Evolutionary conservation across 2,113 vertebrate genomes (phyloP).

Genomic region (Ptilonorhynchus violaceus): DNA sequence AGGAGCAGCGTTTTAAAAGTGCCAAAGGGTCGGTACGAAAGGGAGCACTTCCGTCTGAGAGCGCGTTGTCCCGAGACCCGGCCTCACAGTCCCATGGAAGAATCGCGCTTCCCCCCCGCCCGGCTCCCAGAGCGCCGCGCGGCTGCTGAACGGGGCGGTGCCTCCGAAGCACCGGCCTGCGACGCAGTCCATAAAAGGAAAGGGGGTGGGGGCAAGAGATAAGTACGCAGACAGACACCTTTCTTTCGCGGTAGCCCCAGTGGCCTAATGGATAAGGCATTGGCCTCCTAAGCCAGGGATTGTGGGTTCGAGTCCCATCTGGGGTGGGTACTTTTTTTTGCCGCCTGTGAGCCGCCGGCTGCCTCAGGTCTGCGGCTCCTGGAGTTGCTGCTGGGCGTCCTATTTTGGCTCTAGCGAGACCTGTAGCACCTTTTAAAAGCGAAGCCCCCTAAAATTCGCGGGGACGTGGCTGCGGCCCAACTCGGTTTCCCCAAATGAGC

Average conservation of each 20-base stretch:
- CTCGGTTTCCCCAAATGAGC: fast-evolving
- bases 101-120: fast-evolving
- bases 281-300: conserved; percentile 80
- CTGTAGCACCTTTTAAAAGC: fast-evolving
- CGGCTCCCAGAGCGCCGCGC: background rate
- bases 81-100: fast-evolving
- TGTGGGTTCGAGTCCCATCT: conserved; percentile 82
- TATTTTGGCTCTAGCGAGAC: fast-evolving
- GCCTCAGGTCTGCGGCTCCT: fast-evolving
- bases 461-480: background rate
- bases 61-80: fast-evolving
- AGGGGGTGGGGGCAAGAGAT: fast-evolving
- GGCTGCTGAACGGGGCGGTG: fast-evolving
- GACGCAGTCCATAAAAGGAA: fast-evolving
- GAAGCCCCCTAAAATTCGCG: background rate
- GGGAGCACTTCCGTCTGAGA: fast-evolving
- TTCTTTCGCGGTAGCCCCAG: fast-evolving
- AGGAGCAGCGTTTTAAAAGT: fast-evolving
- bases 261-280: conserved; percentile 72
- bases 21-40: fast-evolving
- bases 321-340: background rate
- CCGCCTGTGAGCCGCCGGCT: fast-evolving
- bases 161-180: fast-evolving
- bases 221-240: fast-evolving
- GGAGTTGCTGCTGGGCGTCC: fast-evolving